These are phyloP conservation scores for Percopsis transmontana DNA, from an alignment of 2,113 vertebrate species.

Conservation along the genomic window DNA sequence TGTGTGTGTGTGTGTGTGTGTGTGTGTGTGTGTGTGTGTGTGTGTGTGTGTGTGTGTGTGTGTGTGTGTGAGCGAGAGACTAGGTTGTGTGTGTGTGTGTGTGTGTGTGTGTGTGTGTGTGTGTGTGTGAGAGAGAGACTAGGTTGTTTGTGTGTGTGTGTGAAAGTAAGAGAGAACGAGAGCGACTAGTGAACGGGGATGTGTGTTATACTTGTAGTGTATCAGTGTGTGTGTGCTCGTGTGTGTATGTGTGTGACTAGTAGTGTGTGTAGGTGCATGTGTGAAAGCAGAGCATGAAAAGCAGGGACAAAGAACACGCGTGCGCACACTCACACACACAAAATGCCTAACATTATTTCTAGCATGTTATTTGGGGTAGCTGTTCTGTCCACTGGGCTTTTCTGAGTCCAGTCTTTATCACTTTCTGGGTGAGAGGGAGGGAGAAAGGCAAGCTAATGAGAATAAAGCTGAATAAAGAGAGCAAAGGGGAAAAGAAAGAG, in stretches of 20 bases:
- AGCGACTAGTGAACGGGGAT: neutral
- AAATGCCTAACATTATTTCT: conserved; percentile 53
- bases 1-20: neutral
- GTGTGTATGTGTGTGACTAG: neutral
- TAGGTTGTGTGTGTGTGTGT: too few species aligned
- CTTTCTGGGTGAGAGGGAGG: conserved; percentile 35
- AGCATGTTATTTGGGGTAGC: conserved; percentile 34
- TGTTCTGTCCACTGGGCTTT: conserved; percentile 50
- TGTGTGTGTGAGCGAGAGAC: neutral
- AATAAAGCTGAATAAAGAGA: conserved; percentile 3
- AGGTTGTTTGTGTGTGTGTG: too few species aligned
- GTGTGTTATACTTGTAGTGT: neutral
- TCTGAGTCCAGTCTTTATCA: conserved; percentile 39
- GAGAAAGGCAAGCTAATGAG: neutral
- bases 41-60: conserved; percentile 6
- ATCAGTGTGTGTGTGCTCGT: neutral
- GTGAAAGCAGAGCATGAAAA: neutral
- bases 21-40: conserved; percentile 7
- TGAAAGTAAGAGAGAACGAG: too few species aligned
- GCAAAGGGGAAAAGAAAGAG: conserved; percentile 6
- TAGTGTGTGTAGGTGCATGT: neutral
- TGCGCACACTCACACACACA: neutral
- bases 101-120: too few species aligned
- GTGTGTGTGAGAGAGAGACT: too few species aligned
- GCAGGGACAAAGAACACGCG: neutral